Evolutionary conservation across 2,797 vertebrate species (phyloP).

Genomic region (Cephalopachus bancanus): DNA sequence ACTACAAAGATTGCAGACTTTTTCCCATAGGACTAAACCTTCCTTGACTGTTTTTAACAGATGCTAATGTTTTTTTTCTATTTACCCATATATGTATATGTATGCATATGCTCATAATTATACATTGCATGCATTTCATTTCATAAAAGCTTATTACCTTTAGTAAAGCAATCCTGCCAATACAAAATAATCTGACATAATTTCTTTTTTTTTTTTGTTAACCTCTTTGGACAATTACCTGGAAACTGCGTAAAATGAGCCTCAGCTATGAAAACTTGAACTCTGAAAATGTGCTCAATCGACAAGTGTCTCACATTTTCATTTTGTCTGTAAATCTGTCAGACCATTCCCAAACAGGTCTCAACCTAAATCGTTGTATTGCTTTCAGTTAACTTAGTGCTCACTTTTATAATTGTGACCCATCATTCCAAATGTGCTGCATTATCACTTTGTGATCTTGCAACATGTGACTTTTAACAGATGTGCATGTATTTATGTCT

Average conservation of each 20-base stretch:
- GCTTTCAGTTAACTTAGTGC: neutral
- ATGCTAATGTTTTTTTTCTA: neutral
- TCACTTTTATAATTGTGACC: neutral
- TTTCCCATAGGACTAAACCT: neutral
- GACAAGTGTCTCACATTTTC: neutral
- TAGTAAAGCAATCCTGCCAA: neutral
- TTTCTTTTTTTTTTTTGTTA: neutral
- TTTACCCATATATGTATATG: neutral
- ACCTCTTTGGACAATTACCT: neutral
- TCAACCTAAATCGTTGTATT: neutral
- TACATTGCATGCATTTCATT: neutral
- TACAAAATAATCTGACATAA: neutral
- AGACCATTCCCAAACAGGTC: neutral
- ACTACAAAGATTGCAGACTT: neutral
- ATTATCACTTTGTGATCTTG: neutral
- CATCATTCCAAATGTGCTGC: neutral
- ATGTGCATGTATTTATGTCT: neutral
- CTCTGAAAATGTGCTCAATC: neutral
- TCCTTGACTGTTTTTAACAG: neutral
- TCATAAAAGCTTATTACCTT: neutral
- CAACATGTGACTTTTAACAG: neutral
- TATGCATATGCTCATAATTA: neutral
- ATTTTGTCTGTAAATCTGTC: conserved; percentile 11
- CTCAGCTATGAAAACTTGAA: neutral
- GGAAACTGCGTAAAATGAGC: neutral